Percentiles rank a stretch among this genome's conserved stretches.
phyloP scores from a whole-genome alignment of 2,888 invertebrate species.

The Scaptomyza cyrtandrae region DNA sequence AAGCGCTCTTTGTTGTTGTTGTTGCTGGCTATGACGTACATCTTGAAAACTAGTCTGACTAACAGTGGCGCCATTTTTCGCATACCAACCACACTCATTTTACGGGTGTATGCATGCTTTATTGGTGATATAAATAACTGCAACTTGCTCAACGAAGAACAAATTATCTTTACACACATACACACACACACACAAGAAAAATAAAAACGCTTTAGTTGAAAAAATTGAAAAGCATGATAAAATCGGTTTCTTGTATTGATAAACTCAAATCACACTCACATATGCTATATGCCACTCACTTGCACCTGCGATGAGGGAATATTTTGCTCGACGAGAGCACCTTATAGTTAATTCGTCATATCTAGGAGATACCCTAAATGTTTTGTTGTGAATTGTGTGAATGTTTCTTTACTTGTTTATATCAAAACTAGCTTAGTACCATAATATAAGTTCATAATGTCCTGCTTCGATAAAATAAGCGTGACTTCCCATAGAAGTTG shows the following conservation, averaged over 20 bases:
- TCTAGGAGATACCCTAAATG: no score
- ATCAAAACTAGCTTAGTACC: no score
- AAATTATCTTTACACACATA: not conserved
- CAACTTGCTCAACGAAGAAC: not conserved
- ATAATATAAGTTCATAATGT: no score
- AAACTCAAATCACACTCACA: not conserved
- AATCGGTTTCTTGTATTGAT: not conserved
- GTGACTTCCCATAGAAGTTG: no score
- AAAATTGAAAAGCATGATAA: not conserved
- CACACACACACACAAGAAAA: not conserved
- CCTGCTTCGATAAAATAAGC: no score
- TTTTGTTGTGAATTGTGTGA: no score
- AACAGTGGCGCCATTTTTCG: slow-evolving; percentile 40
- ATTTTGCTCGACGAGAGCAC: no score
- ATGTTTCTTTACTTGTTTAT: no score
- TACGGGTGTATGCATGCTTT: slow-evolving; percentile 9
- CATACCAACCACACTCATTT: slow-evolving; percentile 46
- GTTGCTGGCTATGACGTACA: slow-evolving; percentile 34
- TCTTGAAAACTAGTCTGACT: slow-evolving; percentile 24
- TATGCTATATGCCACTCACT: not conserved
- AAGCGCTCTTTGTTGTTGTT: slow-evolving; percentile 5
- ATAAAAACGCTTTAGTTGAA: not conserved
- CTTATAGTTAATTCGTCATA: no score
- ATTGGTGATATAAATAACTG: not conserved
- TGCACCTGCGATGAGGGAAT: not conserved